Percentiles rank a stretch among this genome's conserved stretches.
Conservation (phyloP, 2,113 vertebrate species). For the Nerophis ophidion region DNA sequence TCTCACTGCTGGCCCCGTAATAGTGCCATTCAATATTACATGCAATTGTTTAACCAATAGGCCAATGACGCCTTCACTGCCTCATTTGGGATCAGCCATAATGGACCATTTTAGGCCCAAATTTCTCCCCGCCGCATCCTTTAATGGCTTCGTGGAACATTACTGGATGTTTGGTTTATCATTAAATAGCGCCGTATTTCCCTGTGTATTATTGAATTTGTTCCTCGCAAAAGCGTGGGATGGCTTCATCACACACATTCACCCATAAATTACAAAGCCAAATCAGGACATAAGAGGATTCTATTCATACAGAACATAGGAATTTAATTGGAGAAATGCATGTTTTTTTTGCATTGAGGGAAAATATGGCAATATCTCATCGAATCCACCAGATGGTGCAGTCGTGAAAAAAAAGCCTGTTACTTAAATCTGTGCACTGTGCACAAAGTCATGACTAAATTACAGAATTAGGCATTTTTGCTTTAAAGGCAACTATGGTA, state of each 20-base stretch:
- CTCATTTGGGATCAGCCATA: conserved; percentile 16
- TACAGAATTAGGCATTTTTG: no score
- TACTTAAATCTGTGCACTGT: no score
- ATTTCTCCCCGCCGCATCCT: conserved; percentile 21
- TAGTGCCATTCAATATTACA: conserved; percentile 29
- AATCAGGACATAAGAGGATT: neutral
- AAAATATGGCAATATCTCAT: no score
- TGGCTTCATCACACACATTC: conserved; percentile 43
- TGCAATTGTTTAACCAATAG: conserved; percentile 36
- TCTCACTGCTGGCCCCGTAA: conserved; percentile 26
- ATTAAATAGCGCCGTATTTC: conserved; percentile 14
- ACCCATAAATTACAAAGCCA: conserved; percentile 29
- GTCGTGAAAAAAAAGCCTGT: no score
- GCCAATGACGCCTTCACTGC: conserved; percentile 23
- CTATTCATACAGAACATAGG: no score
- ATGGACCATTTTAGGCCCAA: conserved; percentile 21
- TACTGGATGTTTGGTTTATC: conserved; percentile 18
- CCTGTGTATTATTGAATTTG: conserved; percentile 1
- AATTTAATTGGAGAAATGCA: no score
- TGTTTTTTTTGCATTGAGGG: no score
- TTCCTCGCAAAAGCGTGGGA: conserved; percentile 28
- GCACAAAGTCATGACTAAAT: no score
- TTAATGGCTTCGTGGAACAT: conserved; percentile 10
- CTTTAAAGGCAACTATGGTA: no score
- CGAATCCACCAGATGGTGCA: no score